phyloP scores from a whole-genome alignment of 2,113 vertebrate species.

The Mola mola region DNA sequence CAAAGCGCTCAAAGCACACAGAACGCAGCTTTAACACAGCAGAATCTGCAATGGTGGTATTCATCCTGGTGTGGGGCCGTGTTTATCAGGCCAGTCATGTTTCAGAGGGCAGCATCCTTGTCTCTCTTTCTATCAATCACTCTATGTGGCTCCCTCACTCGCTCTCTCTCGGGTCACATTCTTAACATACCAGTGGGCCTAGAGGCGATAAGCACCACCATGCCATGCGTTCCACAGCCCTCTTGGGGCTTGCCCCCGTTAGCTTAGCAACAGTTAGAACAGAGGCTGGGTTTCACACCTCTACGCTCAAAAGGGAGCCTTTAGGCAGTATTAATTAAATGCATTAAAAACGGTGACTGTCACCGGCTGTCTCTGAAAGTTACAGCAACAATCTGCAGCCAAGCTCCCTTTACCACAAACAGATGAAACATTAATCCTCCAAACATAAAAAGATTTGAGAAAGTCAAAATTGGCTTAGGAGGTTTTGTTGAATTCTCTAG shows the following conservation, averaged over 20 bases:
- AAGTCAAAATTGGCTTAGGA: no score
- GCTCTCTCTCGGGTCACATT: constrained; percentile 70
- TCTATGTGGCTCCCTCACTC: constrained; percentile 36
- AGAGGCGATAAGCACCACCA: constrained; percentile 71
- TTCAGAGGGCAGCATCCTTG: constrained; percentile 48
- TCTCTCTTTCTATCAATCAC: constrained; percentile 23
- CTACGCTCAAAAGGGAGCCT: constrained; percentile 18
- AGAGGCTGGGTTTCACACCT: constrained; percentile 63
- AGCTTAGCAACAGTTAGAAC: constrained; percentile 69
- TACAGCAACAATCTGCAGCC: neutral
- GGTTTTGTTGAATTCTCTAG: no score
- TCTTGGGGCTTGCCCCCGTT: constrained; percentile 67
- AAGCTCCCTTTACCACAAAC: neutral
- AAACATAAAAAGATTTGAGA: no score
- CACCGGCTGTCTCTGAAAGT: neutral
- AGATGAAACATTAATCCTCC: no score
- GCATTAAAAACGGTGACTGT: constrained; percentile 10
- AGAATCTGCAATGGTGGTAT: constrained; percentile 12
- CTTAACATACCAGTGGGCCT: constrained; percentile 67
- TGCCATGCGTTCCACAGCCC: constrained; percentile 77
- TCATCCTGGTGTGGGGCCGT: constrained; percentile 9
- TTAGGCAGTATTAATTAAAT: constrained; percentile 6
- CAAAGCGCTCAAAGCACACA: constrained; percentile 16
- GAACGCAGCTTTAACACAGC: constrained; percentile 22
- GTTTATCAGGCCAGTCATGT: constrained; percentile 60